Evolutionary conservation across 2,113 vertebrate species (phyloP).

Genomic region (Lagopus leucura): DNA sequence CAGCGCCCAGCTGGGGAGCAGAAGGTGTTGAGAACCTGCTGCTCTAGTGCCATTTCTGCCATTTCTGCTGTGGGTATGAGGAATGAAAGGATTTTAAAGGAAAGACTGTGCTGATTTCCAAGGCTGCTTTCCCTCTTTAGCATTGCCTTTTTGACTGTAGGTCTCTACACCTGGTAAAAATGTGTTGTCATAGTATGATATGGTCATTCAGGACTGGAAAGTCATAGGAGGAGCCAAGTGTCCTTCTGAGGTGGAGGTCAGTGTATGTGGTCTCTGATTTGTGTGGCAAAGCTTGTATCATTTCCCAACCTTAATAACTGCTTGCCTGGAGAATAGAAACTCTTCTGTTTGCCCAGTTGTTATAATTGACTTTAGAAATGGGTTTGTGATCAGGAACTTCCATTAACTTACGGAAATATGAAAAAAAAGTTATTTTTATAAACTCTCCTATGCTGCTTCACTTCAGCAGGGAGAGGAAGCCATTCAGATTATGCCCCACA

Average conservation of each 20-base stretch:
- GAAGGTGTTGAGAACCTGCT: background rate
- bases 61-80: background rate
- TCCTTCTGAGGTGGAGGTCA: rapidly evolving
- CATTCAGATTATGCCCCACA: background rate
- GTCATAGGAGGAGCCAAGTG: background rate
- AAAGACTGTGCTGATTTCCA: background rate
- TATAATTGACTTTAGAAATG: background rate
- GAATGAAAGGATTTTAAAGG: background rate
- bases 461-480: background rate
- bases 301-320: background rate
- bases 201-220: background rate
- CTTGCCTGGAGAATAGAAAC: background rate
- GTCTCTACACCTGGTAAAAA: background rate
- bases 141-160: background rate
- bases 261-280: background rate
- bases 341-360: rapidly evolving
- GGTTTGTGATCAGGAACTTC: background rate
- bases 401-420: background rate
- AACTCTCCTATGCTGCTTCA: background rate
- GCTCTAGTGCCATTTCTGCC: background rate
- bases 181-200: rapidly evolving
- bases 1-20: background rate
- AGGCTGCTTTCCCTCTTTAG: background rate
- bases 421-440: rapidly evolving
- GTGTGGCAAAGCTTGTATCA: background rate